These are phyloP conservation scores for Allolobophora icterica DNA, from an alignment of 2,888 invertebrate species.

Conservation along the genomic window DNA sequence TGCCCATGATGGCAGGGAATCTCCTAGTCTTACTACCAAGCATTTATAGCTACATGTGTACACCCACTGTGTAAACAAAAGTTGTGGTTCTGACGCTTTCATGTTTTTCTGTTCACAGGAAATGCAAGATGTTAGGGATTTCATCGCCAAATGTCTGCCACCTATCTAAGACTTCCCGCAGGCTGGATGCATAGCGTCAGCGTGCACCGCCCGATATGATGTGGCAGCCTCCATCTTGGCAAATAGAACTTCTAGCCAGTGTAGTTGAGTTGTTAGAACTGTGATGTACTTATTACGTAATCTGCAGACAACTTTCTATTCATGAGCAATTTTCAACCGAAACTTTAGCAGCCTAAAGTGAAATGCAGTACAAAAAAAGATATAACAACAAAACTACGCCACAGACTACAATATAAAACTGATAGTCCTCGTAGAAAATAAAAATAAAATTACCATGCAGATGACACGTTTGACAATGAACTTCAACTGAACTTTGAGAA, in stretches of 20 bases:
- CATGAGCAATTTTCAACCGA: neutral
- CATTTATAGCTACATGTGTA: no score
- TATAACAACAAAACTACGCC: neutral
- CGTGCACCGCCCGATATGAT: neutral
- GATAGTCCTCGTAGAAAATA: neutral
- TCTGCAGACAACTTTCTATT: neutral
- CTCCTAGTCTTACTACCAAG: no score
- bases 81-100: no score
- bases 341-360: neutral
- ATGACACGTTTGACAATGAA: neutral
- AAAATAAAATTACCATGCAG: neutral
- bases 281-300: neutral
- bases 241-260: neutral
- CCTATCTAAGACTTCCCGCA: conserved; percentile 31
- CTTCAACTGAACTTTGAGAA: neutral
- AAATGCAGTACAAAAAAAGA: neutral
- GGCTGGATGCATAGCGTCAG: neutral
- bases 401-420: neutral
- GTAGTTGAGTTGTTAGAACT: neutral
- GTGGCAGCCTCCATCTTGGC: neutral
- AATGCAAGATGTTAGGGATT: conserved; percentile 46
- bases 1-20: no score
- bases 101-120: conserved; percentile 43
- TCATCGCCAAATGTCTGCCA: conserved; percentile 42
- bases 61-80: neutral